Evolutionary conservation across 64 coral and sea anemone genomes (phyloP).

Genomic region (Acropora tenuis): DNA sequence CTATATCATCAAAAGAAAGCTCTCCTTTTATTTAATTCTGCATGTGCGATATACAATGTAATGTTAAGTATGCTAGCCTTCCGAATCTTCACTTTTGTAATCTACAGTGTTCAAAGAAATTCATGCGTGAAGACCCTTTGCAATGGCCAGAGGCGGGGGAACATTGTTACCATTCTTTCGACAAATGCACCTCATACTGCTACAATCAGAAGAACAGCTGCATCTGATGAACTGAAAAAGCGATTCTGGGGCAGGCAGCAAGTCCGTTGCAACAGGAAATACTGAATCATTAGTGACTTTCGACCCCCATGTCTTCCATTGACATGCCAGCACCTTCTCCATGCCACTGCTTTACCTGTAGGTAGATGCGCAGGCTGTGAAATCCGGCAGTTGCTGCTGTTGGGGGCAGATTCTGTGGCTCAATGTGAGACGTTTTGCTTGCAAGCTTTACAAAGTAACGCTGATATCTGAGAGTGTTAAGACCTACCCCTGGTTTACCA

Average conservation of each 20-base stretch:
- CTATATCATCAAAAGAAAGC: not conserved
- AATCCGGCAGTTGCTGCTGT: not conserved
- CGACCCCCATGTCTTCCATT: conserved; percentile 28
- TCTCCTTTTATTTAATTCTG: not conserved
- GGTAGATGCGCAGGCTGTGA: conserved; percentile 41
- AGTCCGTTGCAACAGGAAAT: conserved; percentile 30
- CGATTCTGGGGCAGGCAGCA: conserved; percentile 40
- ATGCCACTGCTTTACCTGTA: conserved; percentile 34
- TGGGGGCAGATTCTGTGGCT: conserved; percentile 19
- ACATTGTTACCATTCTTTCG: conserved; percentile 54
- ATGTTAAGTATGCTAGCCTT: not conserved
- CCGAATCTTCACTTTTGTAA: conserved; percentile 35
- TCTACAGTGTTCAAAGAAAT: conserved; percentile 1
- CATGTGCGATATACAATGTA: not conserved
- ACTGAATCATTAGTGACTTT: conserved; percentile 27
- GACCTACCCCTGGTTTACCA: conserved; percentile 30
- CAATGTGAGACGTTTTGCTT: not conserved
- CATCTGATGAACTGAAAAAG: conserved; percentile 52
- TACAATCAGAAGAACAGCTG: conserved; percentile 52
- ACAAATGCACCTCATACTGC: conserved; percentile 47
- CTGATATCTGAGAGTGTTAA: conserved; percentile 44
- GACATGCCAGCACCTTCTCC: conserved; percentile 23
- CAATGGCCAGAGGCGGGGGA: conserved; percentile 26
- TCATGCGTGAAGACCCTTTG: conserved; percentile 28
- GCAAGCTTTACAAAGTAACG: conserved; percentile 43